These are phyloP conservation scores for mouse (Mus musculus) DNA, from an alignment of 2,113 vertebrate genomes.

Conservation along the genomic window DNA sequence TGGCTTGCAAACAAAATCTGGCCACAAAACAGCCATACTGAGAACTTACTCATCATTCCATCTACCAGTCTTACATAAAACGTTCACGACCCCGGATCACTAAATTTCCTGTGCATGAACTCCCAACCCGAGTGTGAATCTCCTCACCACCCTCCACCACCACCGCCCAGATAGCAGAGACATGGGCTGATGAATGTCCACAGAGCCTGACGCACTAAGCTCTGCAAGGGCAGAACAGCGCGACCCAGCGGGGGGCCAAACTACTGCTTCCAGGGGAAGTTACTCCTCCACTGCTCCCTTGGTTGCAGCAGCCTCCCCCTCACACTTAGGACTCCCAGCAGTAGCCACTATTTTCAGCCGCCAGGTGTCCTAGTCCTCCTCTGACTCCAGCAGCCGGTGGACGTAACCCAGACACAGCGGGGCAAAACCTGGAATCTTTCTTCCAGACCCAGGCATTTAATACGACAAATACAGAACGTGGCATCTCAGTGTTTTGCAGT, in stretches of 20 bases:
- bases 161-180: background rate
- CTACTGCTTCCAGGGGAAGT: background rate
- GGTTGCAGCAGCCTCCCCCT: too few relatives aligned
- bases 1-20: too few relatives aligned
- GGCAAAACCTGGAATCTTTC: too few relatives aligned
- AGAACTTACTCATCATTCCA: too few relatives aligned
- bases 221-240: background rate
- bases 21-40: too few relatives aligned
- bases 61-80: too few relatives aligned
- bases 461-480: background rate
- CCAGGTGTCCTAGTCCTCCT: background rate
- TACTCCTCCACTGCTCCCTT: accelerated
- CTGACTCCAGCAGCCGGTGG: too few relatives aligned
- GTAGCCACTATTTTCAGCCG: background rate
- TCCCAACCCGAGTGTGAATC: background rate
- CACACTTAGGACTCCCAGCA: too few relatives aligned
- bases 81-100: too few relatives aligned
- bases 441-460: background rate
- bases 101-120: background rate
- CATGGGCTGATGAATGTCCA: background rate
- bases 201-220: background rate
- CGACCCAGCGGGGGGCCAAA: too few relatives aligned
- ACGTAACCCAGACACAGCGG: background rate
- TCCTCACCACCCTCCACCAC: background rate
- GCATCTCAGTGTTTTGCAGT: background rate